Conservation (phyloP, 2,113 vertebrate genomes). For the Galemys pyrenaicus region DNA sequence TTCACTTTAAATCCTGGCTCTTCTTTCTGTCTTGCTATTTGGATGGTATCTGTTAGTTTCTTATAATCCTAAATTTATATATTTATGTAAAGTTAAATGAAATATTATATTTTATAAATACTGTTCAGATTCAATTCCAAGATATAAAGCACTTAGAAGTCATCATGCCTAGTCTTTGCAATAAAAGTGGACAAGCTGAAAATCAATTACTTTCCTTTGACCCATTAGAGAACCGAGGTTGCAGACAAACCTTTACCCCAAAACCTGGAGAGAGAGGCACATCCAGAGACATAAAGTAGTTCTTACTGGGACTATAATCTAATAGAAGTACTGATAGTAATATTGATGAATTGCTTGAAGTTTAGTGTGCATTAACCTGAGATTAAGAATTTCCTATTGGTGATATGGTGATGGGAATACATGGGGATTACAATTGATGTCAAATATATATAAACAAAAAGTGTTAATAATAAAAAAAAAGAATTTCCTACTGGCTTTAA, state of each 20-base stretch:
- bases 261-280: background rate
- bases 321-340: background rate
- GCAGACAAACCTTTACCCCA: background rate
- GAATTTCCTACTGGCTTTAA: background rate
- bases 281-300: background rate
- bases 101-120: background rate
- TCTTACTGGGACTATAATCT: background rate
- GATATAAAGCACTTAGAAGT: background rate
- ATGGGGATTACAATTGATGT: too few relatives aligned
- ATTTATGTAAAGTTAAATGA: background rate
- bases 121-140: background rate
- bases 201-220: background rate
- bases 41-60: background rate
- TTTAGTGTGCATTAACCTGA: background rate
- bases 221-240: background rate
- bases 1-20: background rate
- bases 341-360: background rate
- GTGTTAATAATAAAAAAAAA: too few relatives aligned
- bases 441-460: too few relatives aligned
- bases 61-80: background rate
- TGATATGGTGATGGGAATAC: too few relatives aligned
- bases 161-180: background rate
- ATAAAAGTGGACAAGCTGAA: background rate
- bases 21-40: background rate
- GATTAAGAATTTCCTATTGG: background rate